Evolutionary conservation across 2,888 invertebrate genomes (phyloP), one percentile per base, ranked within the genome.

Genomic region (Drosophila ustulata): DNA sequence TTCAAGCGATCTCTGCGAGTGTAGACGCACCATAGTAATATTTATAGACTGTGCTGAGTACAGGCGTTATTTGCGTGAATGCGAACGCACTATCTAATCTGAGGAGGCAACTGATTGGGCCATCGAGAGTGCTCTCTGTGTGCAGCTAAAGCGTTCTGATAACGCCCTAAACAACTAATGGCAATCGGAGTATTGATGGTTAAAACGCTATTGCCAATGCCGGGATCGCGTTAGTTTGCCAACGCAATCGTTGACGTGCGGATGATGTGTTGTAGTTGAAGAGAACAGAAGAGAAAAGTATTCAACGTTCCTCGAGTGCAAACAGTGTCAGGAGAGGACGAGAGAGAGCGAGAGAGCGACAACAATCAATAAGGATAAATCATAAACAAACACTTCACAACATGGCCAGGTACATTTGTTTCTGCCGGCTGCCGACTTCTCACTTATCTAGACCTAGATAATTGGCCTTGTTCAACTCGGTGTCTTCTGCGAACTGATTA

Each of bases 121-220:
- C 76, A 77, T 61, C 63, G 47, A 67, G 52, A 71, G 66, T 55
- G 52, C 68, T 71, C 79, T 76, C 69, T 52, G 57, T 67, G 59
- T 51, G 64, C 37, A 37, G 84, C 78, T 62, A 79, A 71, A 72
- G 61, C 77, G 78, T 45, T 43, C 56, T 59, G 65, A 66, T 39
- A 52, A 46, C 62, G 49, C 59, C 58, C 34, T 57, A 55, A 63
- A 67, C 71, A 51, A 58, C 69, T 37, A 62, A 37, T 47, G 37
- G 8, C 59, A 80, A 82, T 83, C 79, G 84, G 77, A 82, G 62
- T 80, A 84, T 82, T 83, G 85, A 80, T 80, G 85, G 85, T 79
- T 83, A 83, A 83, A 83, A 84, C 80, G 65, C 37, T 79, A 72
- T 77, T 72, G 67, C 69, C 80, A 75, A 66, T 79, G 34, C 9